These are phyloP conservation scores for Istiophorus platypterus DNA, from an alignment of 2,113 vertebrate genomes.

Conservation along the genomic window DNA sequence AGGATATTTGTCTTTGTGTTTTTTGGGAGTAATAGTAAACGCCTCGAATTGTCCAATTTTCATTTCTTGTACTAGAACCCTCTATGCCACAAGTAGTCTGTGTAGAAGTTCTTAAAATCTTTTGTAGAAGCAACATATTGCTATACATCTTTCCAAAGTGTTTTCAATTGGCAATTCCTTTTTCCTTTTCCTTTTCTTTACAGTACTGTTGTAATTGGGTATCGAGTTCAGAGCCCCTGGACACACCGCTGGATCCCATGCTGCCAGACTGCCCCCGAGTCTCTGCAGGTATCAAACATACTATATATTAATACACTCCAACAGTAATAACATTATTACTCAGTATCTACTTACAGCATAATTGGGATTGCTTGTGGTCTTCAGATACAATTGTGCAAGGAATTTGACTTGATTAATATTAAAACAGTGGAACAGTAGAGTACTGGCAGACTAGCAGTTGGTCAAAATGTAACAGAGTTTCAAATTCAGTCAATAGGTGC, in stretches of 20 bases:
- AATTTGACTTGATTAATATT: not conserved
- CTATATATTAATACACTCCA: not conserved
- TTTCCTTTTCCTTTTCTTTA: constrained; percentile 44
- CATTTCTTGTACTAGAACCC: no score
- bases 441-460: not conserved
- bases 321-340: not conserved
- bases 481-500: not conserved
- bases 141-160: not conserved
- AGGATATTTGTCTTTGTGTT: constrained; percentile 1
- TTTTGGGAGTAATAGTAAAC: constrained; percentile 8
- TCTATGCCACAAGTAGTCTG: not conserved
- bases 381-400: not conserved
- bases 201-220: constrained; percentile 98
- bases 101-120: not conserved
- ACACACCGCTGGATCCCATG: constrained; percentile 94
- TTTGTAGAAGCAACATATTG: not conserved
- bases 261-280: constrained; percentile 94
- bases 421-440: not conserved
- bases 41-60: no score
- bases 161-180: constrained; percentile 1
- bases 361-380: not conserved
- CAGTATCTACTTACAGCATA: not conserved
- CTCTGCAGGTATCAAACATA: constrained; percentile 92
- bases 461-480: not conserved
- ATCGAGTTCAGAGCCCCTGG: constrained; percentile 93